Base-by-base conservation (phyloP, 2,888 invertebrate species). In the Apamea crenata region DNA sequence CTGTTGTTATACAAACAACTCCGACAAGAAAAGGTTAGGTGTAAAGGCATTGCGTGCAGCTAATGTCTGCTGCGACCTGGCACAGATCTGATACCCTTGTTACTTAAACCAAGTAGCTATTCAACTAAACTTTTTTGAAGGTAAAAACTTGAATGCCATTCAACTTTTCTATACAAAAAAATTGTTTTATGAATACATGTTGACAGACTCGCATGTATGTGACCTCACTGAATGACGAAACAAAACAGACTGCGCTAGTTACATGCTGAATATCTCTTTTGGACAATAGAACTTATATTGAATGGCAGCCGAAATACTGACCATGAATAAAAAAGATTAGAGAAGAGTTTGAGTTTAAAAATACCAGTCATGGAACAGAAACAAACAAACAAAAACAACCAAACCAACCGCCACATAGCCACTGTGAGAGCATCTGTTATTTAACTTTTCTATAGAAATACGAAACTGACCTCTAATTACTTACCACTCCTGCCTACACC, bases 11-110 rank as follows among this genome's bases (percentile, higher is more conserved):
- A 68, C 65, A 71, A 84, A 61, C 50, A 77, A 67, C 47, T 67
- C 12, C 32, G 67, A 82, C 68, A 53, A 83, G 71, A 72, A 84
- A 84, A 88, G 88, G 90, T 80, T 80, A 81, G 69, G 73, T 72
- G 88, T 84, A 82, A 88, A 88, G 81, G 84, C 74, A 36, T 88
- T 72, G 88, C 88, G 90, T 88, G 88, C 81, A 68, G 82, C 74
- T 85, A 87, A 86, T 84, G 81, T 25, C 72, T 72, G 50, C 73
- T 67, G 61, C 78, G 71, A 85, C 76, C 86, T 82, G 88, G 78
- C 79, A 82, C 67, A 82, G 74, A 82, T 86, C 78, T 74, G 79
- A 86, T 88, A 79, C 77, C 79, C 69, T 78, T 70, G 76, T 77
- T 76, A 76, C 59, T 70, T 25, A 77, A 73, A 74, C 70, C 78